Evolutionary conservation across 2,888 invertebrate genomes (phyloP).

Genomic region (Caenorhabditis sp.): DNA sequence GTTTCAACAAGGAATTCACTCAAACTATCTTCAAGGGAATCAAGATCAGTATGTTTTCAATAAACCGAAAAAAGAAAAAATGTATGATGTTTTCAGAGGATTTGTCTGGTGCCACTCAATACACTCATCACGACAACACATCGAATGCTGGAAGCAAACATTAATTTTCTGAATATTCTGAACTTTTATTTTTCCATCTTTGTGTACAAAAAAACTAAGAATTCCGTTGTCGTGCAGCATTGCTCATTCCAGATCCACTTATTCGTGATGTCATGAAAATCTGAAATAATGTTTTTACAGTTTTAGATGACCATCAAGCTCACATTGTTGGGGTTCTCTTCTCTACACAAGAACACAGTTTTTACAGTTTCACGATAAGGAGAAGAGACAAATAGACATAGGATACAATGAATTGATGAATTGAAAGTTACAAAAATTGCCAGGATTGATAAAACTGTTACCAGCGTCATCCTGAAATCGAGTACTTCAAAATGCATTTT

Average conservation of each 20-base stretch:
- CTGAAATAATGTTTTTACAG: background rate
- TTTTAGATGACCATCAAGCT: background rate
- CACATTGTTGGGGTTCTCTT: conserved; percentile 10
- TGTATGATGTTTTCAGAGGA: conserved; percentile 7
- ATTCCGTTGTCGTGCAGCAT: background rate
- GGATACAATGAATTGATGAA: conserved; percentile 24
- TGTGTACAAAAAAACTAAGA: background rate
- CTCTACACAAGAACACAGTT: background rate
- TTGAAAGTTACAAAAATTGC: conserved; percentile 17
- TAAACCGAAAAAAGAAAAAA: no score
- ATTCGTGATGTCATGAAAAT: conserved; percentile 4
- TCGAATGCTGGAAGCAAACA: conserved; percentile 22
- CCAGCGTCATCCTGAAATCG: conserved; percentile 1
- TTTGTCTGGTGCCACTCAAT: conserved; percentile 12
- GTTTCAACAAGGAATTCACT: conserved; percentile 59
- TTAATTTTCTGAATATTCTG: background rate
- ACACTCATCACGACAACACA: conserved; percentile 3
- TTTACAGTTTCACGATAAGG: conserved; percentile 24
- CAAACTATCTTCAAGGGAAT: conserved; percentile 44
- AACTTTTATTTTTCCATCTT: no score
- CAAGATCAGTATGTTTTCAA: conserved; percentile 37
- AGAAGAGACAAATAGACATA: conserved; percentile 9
- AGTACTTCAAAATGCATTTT: background rate
- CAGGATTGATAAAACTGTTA: conserved; percentile 5
- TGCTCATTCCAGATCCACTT: background rate